Conservation (phyloP, 2,888 invertebrate species). For the Synergus itoensis region DNA sequence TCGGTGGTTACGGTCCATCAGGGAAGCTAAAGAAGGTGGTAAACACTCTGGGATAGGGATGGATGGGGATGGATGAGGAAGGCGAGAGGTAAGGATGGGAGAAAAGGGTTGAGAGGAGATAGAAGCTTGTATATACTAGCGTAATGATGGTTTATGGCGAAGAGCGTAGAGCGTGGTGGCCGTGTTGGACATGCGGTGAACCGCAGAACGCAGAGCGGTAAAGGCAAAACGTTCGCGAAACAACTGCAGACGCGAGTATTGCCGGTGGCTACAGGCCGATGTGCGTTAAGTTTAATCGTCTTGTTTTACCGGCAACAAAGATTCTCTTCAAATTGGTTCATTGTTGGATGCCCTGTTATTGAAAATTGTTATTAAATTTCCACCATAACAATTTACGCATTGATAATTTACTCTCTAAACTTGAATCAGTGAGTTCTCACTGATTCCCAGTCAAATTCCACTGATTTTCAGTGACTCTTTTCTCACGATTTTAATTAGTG, state of each 20-base stretch:
- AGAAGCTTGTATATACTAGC: slow-evolving; percentile 66
- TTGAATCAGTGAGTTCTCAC: too few species aligned
- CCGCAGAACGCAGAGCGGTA: slow-evolving; percentile 71
- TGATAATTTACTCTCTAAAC: too few species aligned
- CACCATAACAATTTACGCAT: neutral
- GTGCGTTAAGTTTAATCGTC: slow-evolving; percentile 71
- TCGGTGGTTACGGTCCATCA: slow-evolving; percentile 66
- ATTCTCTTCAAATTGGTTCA: neutral
- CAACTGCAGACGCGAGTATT: slow-evolving; percentile 59
- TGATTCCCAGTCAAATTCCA: too few species aligned
- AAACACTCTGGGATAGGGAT: slow-evolving; percentile 51
- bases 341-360: neutral
- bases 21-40: slow-evolving; percentile 32
- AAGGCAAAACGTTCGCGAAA: slow-evolving; percentile 68
- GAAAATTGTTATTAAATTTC: neutral
- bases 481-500: too few species aligned
- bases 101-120: slow-evolving; percentile 44
- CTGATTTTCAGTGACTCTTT: too few species aligned
- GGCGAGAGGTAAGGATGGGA: slow-evolving; percentile 50
- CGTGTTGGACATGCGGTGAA: slow-evolving; percentile 77
- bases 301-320: slow-evolving; percentile 57
- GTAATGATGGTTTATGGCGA: slow-evolving; percentile 73
- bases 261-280: slow-evolving; percentile 58
- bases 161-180: slow-evolving; percentile 64
- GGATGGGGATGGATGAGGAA: slow-evolving; percentile 41